Evolutionary conservation across 1,140 invertebrate species (phyloP), one percentile per base, ranked within the genome.

Genomic region (Drosophila takahashii): DNA sequence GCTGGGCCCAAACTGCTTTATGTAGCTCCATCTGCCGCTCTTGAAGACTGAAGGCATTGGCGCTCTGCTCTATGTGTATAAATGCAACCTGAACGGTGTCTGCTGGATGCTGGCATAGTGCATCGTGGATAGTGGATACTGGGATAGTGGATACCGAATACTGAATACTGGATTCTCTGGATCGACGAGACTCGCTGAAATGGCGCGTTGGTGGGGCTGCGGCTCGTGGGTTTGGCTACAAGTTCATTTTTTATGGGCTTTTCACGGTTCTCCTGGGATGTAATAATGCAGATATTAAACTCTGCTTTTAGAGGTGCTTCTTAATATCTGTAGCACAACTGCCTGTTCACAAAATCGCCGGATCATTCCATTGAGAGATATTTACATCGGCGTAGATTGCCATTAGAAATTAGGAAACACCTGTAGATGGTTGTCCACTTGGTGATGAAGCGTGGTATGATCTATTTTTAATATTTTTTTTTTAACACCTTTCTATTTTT

Each of bases 281-380:
- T 84, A 84, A 84, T 84, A 84, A 84, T 84, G 81, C 81, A 77
- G 77, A 81, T 84, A 85, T 84, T 85, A 84, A 85, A 77, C 77
- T 80, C 66, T 56, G 81, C 81, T 15, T 50, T 50, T 32, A 32
- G 27, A 27, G 45, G 13, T 13, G 26, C 26, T 27, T 27, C 13
- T 27, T 27, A 8, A 8, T 27, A 29, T 47, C 26, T 50, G 47
- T 16, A 16, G n/a, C 13, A 4, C 1, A 50, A 32, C n/a, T 50
- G 47, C n/a, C 9, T 32, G 27, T 10, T 32, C 4, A 27, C 27
- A 16, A 27, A 50, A 50, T 32, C 47, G 27, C 47, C 32, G 10
- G 26, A 16, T 50, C 47, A 50, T 11, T 50, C 5, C 26, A 15
- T 15, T 29, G 45, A 50, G 27, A 10, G 47, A 32, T 50, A 18